These are phyloP conservation scores for Lophius piscatorius DNA, from an alignment of 2,113 vertebrate species.

Conservation along the genomic window DNA sequence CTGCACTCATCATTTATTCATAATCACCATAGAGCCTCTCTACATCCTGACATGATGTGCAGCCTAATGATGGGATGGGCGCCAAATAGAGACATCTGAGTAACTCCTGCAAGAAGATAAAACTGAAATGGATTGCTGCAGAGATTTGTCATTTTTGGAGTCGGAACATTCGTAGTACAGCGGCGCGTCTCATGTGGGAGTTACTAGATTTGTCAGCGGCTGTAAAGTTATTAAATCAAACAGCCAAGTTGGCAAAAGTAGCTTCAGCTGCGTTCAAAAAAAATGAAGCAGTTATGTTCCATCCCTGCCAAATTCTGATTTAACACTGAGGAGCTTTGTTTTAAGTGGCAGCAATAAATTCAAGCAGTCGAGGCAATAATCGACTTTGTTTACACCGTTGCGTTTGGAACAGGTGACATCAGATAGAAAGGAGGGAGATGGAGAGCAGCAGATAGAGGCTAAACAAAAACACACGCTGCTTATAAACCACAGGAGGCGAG, in stretches of 20 bases:
- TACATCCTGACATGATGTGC: conserved; percentile 10
- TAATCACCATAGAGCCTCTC: no score
- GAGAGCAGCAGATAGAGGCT: no score
- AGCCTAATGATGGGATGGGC: conserved; percentile 25
- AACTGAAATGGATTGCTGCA: conserved; percentile 26
- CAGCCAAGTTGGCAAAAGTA: conserved; percentile 34
- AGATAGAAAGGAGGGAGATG: no score
- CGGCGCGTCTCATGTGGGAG: conserved; percentile 34
- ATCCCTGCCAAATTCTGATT: conserved; percentile 20
- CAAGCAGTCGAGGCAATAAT: conserved; percentile 4
- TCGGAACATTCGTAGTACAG: conserved; percentile 30
- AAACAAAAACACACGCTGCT: not conserved
- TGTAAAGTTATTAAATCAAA: conserved; percentile 52
- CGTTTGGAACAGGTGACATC: no score
- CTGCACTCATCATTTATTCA: no score
- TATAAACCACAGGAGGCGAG: not conserved
- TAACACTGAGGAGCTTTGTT: conserved; percentile 19
- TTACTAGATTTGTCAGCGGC: conserved; percentile 24
- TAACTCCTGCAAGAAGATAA: conserved; percentile 8
- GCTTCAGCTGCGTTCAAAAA: conserved; percentile 44
- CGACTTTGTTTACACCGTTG: no score
- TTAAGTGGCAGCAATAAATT: conserved; percentile 20
- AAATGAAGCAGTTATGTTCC: conserved; percentile 25
- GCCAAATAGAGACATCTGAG: conserved; percentile 32
- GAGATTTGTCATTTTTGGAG: conserved; percentile 31